Base-by-base conservation (phyloP, 2,113 vertebrate genomes). In the Limanda limanda region DNA sequence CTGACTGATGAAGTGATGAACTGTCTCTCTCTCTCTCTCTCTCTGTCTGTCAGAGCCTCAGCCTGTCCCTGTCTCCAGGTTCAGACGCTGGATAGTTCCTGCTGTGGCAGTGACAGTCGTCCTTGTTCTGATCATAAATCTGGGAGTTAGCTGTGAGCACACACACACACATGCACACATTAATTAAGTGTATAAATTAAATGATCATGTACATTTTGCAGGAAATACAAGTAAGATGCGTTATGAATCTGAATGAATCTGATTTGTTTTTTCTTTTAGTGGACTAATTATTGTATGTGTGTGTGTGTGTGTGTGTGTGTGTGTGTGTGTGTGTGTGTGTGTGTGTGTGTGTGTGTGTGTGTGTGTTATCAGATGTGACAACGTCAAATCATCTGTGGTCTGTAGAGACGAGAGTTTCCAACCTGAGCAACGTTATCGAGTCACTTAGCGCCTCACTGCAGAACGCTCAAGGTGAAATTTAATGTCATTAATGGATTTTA, bases 41-140 rank as follows among this genome's bases (percentile, higher is more conserved):
- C 69, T 65, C 70, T 52, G 25, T 69, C 27, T 52, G 1, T 63
- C 75, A 89, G 88, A 84, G 18, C 58, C 69, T 20, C 20, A 25
- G 3, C 57, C 74, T 4, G n/a, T 68, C 40, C 25, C 40, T 4
- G 10, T 80, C 76, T 85, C 74, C 78, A 80, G 68, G 15, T 86
- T 69, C 81, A 73, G 76, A 11, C 66, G 73, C 3, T 91, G 86
- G 72, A 24, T 86, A 55, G 55, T 90, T 51, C 81, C 86, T 2
- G 81, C 47, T 47, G n/a, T 93, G 20, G 81, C 78, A 0, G 40
- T 76, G 0, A 14, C 81, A 1, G 4, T 92, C 1, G n/a, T 93
- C 13, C 45, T 94, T 17, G 4, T 88, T 3, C 71, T 94, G 61
- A 89, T 93, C 68, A 90, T 95, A 3, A 82, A 80, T 1, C 27